Evolutionary conservation across 2,888 invertebrate genomes (phyloP).

Genomic region (Chouioia cunea): DNA sequence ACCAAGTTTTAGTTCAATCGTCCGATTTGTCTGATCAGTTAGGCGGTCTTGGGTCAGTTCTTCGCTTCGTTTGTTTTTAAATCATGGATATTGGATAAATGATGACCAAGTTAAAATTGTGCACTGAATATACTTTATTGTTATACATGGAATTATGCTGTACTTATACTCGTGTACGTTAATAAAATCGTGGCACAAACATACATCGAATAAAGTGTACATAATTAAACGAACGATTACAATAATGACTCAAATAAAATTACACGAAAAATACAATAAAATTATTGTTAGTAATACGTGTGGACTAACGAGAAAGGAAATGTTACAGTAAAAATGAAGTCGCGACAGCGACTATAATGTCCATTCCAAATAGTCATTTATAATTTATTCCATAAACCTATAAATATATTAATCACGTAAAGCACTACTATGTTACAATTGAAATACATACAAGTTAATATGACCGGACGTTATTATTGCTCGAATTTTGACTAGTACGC

Average conservation of each 20-base stretch:
- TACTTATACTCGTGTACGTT: slow-evolving; percentile 56
- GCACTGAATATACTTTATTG: slow-evolving; percentile 64
- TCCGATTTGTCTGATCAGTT: slow-evolving; percentile 13
- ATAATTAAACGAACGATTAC: slow-evolving; percentile 43
- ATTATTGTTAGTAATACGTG: slow-evolving; percentile 49
- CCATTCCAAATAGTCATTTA: background rate
- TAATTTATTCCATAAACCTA: slow-evolving; percentile 20
- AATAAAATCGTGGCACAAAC: slow-evolving; percentile 62
- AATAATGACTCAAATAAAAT: slow-evolving; percentile 49
- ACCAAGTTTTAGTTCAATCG: too few species aligned
- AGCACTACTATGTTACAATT: slow-evolving; percentile 51
- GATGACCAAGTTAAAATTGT: slow-evolving; percentile 19
- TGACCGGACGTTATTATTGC: slow-evolving; percentile 50
- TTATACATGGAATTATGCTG: slow-evolving; percentile 55
- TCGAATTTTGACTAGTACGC: slow-evolving; percentile 67
- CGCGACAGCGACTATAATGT: slow-evolving; percentile 24
- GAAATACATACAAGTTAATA: slow-evolving; percentile 43
- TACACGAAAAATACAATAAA: slow-evolving; percentile 49
- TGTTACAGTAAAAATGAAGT: slow-evolving; percentile 41
- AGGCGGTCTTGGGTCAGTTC: background rate
- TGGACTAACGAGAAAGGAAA: slow-evolving; percentile 42
- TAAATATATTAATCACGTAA: slow-evolving; percentile 42
- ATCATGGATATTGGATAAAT: background rate
- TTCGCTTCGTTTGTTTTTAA: background rate
- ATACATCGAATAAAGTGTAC: slow-evolving; percentile 50